Conservation (phyloP, 35 echinoderm and acorn worm genomes). For the Lytechinus variegatus region DNA sequence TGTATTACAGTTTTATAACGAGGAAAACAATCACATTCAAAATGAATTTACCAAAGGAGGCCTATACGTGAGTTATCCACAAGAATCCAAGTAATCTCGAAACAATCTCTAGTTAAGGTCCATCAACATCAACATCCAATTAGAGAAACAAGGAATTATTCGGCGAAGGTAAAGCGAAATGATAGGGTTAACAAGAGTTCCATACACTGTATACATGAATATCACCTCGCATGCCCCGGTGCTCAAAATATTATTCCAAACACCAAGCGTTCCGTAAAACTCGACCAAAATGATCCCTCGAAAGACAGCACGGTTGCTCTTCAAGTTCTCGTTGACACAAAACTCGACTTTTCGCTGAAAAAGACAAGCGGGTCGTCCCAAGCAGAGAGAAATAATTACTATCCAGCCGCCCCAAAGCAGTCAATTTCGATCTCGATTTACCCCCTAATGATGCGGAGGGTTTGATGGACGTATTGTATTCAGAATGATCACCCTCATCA, state of each 20-base stretch:
- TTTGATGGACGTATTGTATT: background rate
- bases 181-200: background rate
- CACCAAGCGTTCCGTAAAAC: background rate
- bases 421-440: constrained; percentile 19
- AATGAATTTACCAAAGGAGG: background rate
- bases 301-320: background rate
- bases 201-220: background rate
- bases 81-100: background rate
- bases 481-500: background rate
- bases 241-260: background rate
- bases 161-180: background rate
- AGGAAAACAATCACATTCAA: background rate
- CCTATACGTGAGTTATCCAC: background rate
- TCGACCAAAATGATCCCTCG: background rate
- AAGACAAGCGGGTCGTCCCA: background rate
- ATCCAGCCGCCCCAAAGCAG: background rate
- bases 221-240: background rate
- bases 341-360: background rate
- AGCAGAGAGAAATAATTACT: background rate
- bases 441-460: background rate
- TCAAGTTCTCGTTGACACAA: background rate
- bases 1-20: background rate
- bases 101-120: background rate
- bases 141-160: background rate
- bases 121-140: background rate